phyloP scores from a whole-genome alignment of 2,797 vertebrate genomes.

The Kryptopterus vitreolus region DNA sequence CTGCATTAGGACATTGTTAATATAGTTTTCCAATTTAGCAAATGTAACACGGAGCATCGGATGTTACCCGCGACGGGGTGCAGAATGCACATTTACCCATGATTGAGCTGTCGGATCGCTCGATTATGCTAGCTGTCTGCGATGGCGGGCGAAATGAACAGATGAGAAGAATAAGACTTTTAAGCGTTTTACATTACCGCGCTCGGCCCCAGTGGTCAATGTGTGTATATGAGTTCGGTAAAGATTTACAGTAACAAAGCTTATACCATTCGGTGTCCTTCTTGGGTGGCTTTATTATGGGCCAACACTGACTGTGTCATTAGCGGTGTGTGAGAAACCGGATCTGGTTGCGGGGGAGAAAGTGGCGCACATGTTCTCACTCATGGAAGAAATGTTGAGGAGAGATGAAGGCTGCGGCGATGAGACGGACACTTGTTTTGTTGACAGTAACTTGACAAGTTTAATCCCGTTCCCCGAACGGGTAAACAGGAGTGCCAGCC shows the following conservation, averaged over 20 bases:
- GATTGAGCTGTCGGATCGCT: slow-evolving; percentile 53
- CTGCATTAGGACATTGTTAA: slow-evolving; percentile 71
- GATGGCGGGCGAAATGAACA: slow-evolving; percentile 37
- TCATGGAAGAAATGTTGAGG: slow-evolving; percentile 69
- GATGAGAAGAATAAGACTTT: slow-evolving; percentile 17
- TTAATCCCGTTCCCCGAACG: slow-evolving; percentile 72
- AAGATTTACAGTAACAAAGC: slow-evolving; percentile 15
- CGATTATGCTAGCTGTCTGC: slow-evolving; percentile 40
- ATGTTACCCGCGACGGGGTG: slow-evolving; percentile 46
- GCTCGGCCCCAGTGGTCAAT: neutral
- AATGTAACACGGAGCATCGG: slow-evolving; percentile 57
- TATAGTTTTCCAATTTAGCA: slow-evolving; percentile 75
- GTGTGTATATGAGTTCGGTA: neutral
- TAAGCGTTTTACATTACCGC: neutral
- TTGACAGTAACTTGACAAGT: slow-evolving; percentile 82
- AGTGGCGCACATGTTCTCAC: slow-evolving; percentile 73
- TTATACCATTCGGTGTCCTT: neutral
- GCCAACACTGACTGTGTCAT: slow-evolving; percentile 20
- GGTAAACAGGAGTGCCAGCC: slow-evolving; percentile 74
- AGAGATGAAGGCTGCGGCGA: slow-evolving; percentile 72
- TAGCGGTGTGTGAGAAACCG: slow-evolving; percentile 31
- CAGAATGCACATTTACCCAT: slow-evolving; percentile 38
- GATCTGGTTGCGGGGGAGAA: slow-evolving; percentile 25
- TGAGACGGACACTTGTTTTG: slow-evolving; percentile 77
- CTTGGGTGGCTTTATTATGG: slow-evolving; percentile 22